Evolutionary conservation across 2,113 vertebrate species (phyloP).

Genomic region (Mystacornis crossleyi): DNA sequence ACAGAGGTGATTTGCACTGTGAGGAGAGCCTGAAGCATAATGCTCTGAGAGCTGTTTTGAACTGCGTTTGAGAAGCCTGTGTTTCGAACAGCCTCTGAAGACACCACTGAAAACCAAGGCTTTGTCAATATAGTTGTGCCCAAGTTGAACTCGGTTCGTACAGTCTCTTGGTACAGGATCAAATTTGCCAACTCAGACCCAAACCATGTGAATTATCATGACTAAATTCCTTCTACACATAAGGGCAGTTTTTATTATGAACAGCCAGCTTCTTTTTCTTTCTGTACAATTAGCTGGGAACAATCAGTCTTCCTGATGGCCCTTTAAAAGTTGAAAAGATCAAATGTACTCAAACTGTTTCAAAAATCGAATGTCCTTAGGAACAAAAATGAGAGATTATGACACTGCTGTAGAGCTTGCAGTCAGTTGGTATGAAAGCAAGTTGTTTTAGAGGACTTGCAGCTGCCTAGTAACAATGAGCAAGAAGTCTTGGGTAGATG

Average conservation of each 20-base stretch:
- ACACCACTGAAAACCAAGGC: not conserved
- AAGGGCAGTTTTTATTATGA: not conserved
- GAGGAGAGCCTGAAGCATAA: not conserved
- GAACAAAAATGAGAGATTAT: not conserved
- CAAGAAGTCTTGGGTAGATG: not conserved
- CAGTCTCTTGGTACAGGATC: not conserved
- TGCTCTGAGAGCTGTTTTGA: not conserved
- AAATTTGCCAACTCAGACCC: not conserved
- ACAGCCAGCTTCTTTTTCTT: not conserved
- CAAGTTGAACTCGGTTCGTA: not conserved
- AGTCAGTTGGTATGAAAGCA: not conserved
- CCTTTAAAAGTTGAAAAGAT: not conserved
- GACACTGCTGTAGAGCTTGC: not conserved
- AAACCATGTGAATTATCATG: rapidly evolving
- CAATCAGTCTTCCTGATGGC: not conserved
- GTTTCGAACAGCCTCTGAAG: not conserved
- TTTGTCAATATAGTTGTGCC: not conserved
- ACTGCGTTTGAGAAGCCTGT: not conserved
- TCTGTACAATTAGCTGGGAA: not conserved
- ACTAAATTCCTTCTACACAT: not conserved
- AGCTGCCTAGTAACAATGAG: not conserved
- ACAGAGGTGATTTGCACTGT: rapidly evolving
- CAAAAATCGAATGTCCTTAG: not conserved
- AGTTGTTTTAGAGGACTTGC: not conserved
- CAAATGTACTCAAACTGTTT: not conserved